Evolutionary conservation across 2,888 invertebrate species (phyloP), one percentile per base, ranked within the genome.

Genomic region (Mesorhabditis spiculigera): DNA sequence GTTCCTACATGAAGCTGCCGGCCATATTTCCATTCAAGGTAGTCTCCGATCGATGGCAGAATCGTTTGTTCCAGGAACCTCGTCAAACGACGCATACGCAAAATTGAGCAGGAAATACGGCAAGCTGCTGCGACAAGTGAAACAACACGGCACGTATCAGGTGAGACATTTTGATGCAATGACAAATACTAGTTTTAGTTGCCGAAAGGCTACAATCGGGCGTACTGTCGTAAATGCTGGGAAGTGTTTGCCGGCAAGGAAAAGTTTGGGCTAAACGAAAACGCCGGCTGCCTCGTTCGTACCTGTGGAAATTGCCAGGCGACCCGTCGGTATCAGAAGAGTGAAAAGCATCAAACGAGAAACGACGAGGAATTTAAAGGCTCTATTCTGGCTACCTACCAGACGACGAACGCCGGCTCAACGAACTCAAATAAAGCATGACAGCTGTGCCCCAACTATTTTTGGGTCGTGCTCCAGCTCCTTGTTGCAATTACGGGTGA

Each of bases 161-260:
- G n/a, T 13, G 58, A 13, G 58, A n/a, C 8, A 50, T 10, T 50
- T 13, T 50, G n/a, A 2, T 13, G n/a, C 8, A 50, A 50, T 50
- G n/a, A 50, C 3, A 3, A 50, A 13, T 50, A 13, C 8, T 50
- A n/a, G n/a, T 50, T 50, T 50, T 50, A 50, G 58, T 2, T 50
- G 8, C 10, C 58, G 8, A 10, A 10, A 50, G n/a, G n/a, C n/a
- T 50, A 13, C n/a, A n/a, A 73, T 68, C 74, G 78, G 62, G 71
- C 71, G 16, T 75, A 80, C 50, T 81, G 81, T 68, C 74, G 73
- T 68, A 79, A 75, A 16, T 81, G 81, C 68, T 73, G 74, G 66
- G 75, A 78, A 69, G 78, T 80, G 16, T 67, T 78, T 10, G 68
- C 73, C 5, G 75, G 73, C 61, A 73, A 69, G 62, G 75, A 76